These are phyloP conservation scores for Drosophila kanekoi DNA, from an alignment of 2,888 invertebrate genomes.

Conservation along the genomic window DNA sequence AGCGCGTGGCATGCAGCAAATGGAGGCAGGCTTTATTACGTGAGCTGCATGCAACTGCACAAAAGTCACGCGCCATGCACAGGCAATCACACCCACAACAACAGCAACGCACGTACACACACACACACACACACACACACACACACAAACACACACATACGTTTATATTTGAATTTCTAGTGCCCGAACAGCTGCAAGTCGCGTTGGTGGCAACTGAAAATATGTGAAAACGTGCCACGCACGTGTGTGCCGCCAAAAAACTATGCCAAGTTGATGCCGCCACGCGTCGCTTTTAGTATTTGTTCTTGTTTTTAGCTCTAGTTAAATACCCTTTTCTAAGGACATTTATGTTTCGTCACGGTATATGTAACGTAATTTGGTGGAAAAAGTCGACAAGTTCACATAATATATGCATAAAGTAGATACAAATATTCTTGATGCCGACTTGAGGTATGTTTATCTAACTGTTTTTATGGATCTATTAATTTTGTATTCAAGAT, in stretches of 20 bases:
- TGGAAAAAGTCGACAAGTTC: no score
- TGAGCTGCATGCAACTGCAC: conserved; percentile 72
- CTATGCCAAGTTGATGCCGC: conserved; percentile 74
- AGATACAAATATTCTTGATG: no score
- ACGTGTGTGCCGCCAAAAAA: conserved; percentile 51
- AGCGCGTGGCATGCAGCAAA: conserved; percentile 15
- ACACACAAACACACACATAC: conserved; percentile 9
- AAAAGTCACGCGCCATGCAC: conserved; percentile 74
- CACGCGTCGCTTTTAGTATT: conserved; percentile 31
- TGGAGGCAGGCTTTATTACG: conserved; percentile 69
- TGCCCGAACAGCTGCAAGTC: conserved; percentile 38
- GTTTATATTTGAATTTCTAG: conserved; percentile 24
- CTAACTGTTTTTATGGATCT: no score
- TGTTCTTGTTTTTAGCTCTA: not conserved
- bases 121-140: conserved; percentile 4
- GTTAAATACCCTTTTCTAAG: conserved; percentile 5
- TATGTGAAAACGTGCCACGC: conserved; percentile 65
- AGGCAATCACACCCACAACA: conserved; percentile 34
- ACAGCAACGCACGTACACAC: conserved; percentile 14
- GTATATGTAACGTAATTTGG: not conserved
- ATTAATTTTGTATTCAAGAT: no score
- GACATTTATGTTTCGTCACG: conserved; percentile 8
- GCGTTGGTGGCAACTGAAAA: conserved; percentile 44
- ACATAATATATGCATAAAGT: no score
- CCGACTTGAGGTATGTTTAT: no score